phyloP scores from a whole-genome alignment of 2,797 vertebrate species.

The Coluber constrictor region DNA sequence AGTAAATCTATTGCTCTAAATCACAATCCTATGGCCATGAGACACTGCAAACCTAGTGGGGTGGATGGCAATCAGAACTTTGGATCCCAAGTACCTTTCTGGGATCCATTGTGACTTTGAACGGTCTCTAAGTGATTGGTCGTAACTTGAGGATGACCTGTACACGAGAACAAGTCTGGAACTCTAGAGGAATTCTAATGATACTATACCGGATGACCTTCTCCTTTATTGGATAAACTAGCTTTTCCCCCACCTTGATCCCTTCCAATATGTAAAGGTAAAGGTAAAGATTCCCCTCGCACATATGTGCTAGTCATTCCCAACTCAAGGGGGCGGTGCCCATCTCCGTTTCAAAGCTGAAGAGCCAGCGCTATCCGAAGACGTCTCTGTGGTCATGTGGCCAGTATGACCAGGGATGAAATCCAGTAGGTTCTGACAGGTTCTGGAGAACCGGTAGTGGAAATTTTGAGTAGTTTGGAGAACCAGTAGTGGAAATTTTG shows the following conservation, averaged over 20 bases:
- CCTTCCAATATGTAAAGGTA: not conserved
- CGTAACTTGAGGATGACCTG: not conserved
- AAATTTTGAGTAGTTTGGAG: too few species aligned
- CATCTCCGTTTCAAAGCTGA: too few species aligned
- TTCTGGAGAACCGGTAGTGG: too few species aligned
- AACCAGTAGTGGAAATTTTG: too few species aligned
- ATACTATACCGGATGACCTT: not conserved
- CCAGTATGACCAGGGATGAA: too few species aligned
- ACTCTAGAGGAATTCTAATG: not conserved
- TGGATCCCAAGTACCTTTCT: not conserved
- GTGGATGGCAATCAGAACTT: not conserved
- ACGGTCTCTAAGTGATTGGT: not conserved
- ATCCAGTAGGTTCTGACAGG: too few species aligned
- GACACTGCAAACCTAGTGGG: not conserved
- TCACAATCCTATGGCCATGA: not conserved
- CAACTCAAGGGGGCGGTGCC: too few species aligned
- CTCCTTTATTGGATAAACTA: not conserved
- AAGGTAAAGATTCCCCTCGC: too few species aligned
- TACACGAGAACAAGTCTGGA: not conserved
- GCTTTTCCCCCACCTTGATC: not conserved
- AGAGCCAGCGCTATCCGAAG: too few species aligned
- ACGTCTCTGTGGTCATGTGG: too few species aligned
- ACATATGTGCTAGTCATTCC: too few species aligned
- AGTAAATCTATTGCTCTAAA: not conserved
- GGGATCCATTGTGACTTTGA: not conserved